Conservation (phyloP, 1,140 invertebrate species). For the Pogonus chalceus region DNA sequence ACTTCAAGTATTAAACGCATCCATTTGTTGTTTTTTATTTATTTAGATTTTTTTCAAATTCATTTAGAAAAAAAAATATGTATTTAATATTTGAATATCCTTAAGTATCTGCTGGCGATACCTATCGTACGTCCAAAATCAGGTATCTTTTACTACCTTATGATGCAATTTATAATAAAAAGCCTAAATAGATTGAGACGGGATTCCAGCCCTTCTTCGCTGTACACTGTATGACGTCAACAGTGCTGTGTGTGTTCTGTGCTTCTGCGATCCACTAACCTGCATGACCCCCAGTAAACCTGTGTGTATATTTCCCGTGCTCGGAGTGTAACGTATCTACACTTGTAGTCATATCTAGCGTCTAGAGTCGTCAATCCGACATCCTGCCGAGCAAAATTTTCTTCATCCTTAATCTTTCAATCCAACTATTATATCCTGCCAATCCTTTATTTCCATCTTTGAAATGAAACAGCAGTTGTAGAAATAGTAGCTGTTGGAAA, state of each 20-base stretch:
- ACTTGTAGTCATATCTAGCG: slow-evolving; percentile 36
- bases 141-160: not conserved
- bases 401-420: too few relatives aligned
- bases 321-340: slow-evolving; percentile 11
- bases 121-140: not conserved
- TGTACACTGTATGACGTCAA: slow-evolving; percentile 3
- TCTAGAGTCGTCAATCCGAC: not conserved
- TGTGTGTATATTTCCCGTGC: not conserved
- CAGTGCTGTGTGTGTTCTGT: slow-evolving; percentile 6
- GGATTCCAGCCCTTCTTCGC: not conserved
- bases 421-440: too few relatives aligned
- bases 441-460: not conserved
- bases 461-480: too few relatives aligned
- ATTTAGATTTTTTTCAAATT: too few relatives aligned
- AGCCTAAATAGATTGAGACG: not conserved
- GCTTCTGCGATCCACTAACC: slow-evolving; percentile 2
- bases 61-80: too few relatives aligned
- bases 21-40: too few relatives aligned
- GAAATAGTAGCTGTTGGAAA: too few relatives aligned
- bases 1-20: not conserved
- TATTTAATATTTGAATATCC: too few relatives aligned
- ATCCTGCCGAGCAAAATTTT: too few relatives aligned
- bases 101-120: not conserved
- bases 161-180: not conserved
- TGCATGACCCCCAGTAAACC: not conserved